A percentile compares a stretch with the other conserved stretches of the same genome.
Evolutionary conservation across 2,113 vertebrate species (phyloP).

Genomic region (Nibea coibor): DNA sequence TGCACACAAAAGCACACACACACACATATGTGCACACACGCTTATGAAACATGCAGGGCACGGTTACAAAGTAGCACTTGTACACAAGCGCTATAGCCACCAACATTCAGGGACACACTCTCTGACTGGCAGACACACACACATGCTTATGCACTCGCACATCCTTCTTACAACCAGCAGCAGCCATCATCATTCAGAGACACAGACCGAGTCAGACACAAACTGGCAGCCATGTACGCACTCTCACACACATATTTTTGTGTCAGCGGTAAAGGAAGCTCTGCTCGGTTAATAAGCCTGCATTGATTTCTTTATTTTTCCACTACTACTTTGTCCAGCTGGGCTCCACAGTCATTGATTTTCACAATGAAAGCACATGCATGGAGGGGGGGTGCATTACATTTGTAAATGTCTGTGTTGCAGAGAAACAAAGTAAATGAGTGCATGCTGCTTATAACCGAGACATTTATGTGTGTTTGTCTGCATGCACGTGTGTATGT

Average conservation of each 20-base stretch:
- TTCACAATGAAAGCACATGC: constrained; percentile 51
- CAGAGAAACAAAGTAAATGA: constrained; percentile 59
- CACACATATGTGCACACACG: not conserved
- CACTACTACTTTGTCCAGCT: constrained; percentile 60
- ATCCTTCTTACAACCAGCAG: constrained; percentile 40
- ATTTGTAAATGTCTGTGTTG: constrained; percentile 60
- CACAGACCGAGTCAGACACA: constrained; percentile 48
- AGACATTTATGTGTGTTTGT: not conserved
- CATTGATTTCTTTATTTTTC: constrained; percentile 80
- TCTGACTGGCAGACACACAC: constrained; percentile 21
- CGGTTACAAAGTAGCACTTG: constrained; percentile 58
- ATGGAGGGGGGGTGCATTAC: not conserved
- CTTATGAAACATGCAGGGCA: constrained; percentile 67
- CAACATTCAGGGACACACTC: constrained; percentile 45
- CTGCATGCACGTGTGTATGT: not conserved
- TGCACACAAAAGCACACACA: constrained; percentile 17
- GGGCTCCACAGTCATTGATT: constrained; percentile 68
- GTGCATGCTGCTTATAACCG: constrained; percentile 17
- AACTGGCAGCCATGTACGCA: constrained; percentile 21
- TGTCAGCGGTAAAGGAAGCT: constrained; percentile 63
- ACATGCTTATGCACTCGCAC: constrained; percentile 39
- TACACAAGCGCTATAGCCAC: constrained; percentile 54
- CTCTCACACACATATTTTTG: constrained; percentile 44
- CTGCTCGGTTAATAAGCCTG: constrained; percentile 72
- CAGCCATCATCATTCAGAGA: constrained; percentile 62